These are phyloP conservation scores for Yoshiicerus persimilis DNA, from an alignment of 1,140 invertebrate species.

Conservation along the genomic window DNA sequence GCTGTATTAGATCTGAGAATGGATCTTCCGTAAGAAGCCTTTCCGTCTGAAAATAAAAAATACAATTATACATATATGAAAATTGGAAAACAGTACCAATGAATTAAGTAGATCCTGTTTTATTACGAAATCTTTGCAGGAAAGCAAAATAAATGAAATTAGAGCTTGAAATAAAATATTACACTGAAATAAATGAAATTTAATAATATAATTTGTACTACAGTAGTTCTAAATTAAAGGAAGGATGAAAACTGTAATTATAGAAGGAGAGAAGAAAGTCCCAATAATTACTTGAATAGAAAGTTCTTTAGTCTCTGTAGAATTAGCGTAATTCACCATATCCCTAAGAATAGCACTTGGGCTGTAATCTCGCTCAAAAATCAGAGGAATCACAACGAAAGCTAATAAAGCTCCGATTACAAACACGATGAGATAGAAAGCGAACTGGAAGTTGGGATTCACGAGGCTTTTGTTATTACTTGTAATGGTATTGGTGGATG, in stretches of 20 bases:
- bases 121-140: background rate
- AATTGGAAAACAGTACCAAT: background rate
- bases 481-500: background rate
- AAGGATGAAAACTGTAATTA: too few relatives aligned
- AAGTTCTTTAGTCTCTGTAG: background rate
- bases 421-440: background rate
- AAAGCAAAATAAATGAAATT: too few relatives aligned
- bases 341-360: slow-evolving; percentile 6
- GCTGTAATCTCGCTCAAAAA: background rate
- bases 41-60: background rate
- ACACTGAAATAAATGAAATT: too few relatives aligned
- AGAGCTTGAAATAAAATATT: too few relatives aligned
- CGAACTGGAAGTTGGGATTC: background rate
- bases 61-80: too few relatives aligned
- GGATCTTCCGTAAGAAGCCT: background rate
- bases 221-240: too few relatives aligned
- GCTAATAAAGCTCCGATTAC: background rate
- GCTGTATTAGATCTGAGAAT: background rate
- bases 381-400: background rate
- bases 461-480: background rate
- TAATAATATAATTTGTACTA: too few relatives aligned
- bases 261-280: background rate
- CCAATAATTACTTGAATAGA: background rate
- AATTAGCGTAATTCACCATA: background rate
- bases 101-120: background rate